These are phyloP conservation scores for Vespertilio murinus DNA, from an alignment of 2,797 vertebrate species.

Conservation along the genomic window DNA sequence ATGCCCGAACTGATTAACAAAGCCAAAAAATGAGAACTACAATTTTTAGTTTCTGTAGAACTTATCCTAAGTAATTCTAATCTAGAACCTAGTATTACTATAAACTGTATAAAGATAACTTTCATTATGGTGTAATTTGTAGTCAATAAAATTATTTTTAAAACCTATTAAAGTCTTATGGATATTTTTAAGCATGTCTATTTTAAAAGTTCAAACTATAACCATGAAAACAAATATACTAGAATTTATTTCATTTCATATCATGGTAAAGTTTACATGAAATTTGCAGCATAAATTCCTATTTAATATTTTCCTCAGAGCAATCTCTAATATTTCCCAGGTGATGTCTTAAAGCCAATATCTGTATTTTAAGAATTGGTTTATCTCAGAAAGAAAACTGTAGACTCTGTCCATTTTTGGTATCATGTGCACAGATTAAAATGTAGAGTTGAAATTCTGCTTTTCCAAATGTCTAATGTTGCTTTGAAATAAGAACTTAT, in stretches of 20 bases:
- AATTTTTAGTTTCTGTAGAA: background rate
- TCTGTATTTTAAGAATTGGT: background rate
- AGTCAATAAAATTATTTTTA: background rate
- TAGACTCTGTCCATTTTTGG: background rate
- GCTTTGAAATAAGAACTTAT: background rate
- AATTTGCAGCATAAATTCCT: background rate
- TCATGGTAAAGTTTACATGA: background rate
- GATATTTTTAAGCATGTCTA: background rate
- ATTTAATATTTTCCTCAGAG: constrained; percentile 4
- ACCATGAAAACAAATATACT: background rate
- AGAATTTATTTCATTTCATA: background rate
- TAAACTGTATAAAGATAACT: background rate
- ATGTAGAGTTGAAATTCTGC: background rate
- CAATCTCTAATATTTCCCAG: background rate
- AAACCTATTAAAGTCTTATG: background rate
- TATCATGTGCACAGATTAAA: background rate
- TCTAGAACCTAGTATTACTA: background rate
- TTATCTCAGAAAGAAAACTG: background rate
- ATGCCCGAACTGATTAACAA: background rate
- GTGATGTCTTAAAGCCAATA: background rate
- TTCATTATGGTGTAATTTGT: background rate
- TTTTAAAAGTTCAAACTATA: background rate
- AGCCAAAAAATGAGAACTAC: background rate
- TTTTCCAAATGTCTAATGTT: background rate
- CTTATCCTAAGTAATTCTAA: constrained; percentile 20